Base-by-base conservation (phyloP, 2,888 invertebrate species). In the Clusia tigrina region DNA sequence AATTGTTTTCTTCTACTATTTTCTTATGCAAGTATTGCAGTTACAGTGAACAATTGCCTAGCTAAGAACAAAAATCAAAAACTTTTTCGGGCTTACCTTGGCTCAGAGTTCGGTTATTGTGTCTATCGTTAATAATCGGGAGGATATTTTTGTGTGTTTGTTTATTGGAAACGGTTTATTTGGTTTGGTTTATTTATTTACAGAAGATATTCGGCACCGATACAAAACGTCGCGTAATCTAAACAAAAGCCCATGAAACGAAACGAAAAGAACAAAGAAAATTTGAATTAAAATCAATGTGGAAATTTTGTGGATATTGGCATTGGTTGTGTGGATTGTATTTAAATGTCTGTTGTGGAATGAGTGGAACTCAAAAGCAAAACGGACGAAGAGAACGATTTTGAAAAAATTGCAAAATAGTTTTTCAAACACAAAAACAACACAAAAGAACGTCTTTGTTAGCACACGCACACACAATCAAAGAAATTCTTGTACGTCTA, bases 151-250 rank as follows among this genome's bases (percentile, higher is more conserved):
- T 42, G 24, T 57, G 52, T 32, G 23, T 52, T 52, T 48, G 18
- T 18, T 48, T 20, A 46, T 58, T 20, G 51, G 22, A 17, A 32
- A 32, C 17, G 37, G 15, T 51, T 48, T 38, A 15, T 24, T 58
- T 58, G 48, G 37, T 9, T 55, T 55, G 17, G 37, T 38, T 69
- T 71, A 71, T 69, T 69, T 77, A 77, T 81, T 81, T 83, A 83
- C 77, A 83, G 83, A 74, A 83, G 83, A 81, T 83, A 83, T 78
- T 83, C 83, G 72, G 83, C 83, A 75, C 83, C 83, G 81, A 83
- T 83, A 83, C 83, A 83, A 83, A 83, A 83, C 80, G 83, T 83
- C 76, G 83, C 83, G 79, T 83, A 83, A 81, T 83, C 83, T 83
- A 81, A 79, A 81, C 75, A 76, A 78, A 79, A 76, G 75, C 66